Evolutionary conservation across 2,888 invertebrate genomes (phyloP), one percentile per base, ranked within the genome.

Genomic region (Cetonia aurata): DNA sequence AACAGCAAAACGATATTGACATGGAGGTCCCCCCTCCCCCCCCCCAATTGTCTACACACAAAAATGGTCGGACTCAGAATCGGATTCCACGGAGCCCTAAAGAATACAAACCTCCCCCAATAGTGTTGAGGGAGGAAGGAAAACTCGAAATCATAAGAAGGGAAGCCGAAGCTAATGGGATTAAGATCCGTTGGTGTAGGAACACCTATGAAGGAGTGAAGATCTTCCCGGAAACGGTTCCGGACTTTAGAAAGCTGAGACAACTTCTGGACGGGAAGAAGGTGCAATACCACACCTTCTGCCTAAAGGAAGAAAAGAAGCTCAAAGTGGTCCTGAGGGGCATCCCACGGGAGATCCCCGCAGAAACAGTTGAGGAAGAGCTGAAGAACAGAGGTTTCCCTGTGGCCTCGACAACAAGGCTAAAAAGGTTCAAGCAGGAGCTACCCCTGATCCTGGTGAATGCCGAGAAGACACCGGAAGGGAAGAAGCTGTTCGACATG

Each of bases 401-500:
- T 0, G n/a, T 42, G n/a, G 19, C 17, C 1, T 53, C 52, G 10
- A 17, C 48, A n/a, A 19, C 41, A 15, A 17, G 55, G 0, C 33
- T 67, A 41, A 67, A 15, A n/a, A 10, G n/a, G 0, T 37, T 15
- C 12, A 37, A 31, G 25, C 15, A 53, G 55, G 19, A 42, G 3
- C 41, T 67, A 3, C 55, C 67, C 19, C 3, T 67, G 19, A n/a
- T 55, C 1, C 2, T 67, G 17, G 41, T 67, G 13, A 55, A 53
- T 3, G 41, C 42, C 1, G 55, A 33, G 13, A 37, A 41, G 12
- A 31, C 31, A 3, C 13, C 33, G 13, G 53, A 67, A 6, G 67
- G 42, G 0, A 55, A 33, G 25, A 53, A 53, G 13, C 10, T 67
- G 3, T 67, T 41, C 19, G 41, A 67, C 37, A 15, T 37, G 6